A percentile compares a stretch with the other conserved stretches of the same genome.
phyloP scores from a whole-genome alignment of 1,140 invertebrate species.

The Drosophila equinoxialis region DNA sequence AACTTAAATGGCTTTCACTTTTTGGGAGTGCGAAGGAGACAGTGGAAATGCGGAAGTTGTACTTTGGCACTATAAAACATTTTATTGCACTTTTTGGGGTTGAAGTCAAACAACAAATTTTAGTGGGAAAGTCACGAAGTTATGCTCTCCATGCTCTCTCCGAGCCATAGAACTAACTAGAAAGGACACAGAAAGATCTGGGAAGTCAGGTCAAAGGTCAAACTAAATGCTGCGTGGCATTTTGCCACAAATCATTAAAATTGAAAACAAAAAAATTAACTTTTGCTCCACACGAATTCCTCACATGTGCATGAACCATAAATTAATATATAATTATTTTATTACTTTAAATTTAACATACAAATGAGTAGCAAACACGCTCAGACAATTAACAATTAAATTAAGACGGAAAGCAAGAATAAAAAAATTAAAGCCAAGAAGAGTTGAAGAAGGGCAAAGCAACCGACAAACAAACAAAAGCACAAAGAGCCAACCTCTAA shows the following conservation, averaged over 20 bases:
- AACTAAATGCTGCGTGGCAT: slow-evolving; percentile 9
- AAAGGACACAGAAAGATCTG: slow-evolving; percentile 16
- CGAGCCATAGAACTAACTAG: slow-evolving; percentile 59
- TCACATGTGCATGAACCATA: slow-evolving; percentile 51
- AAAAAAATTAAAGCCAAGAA: slow-evolving; percentile 33
- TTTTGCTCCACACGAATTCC: slow-evolving; percentile 1
- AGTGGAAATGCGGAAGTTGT: background rate
- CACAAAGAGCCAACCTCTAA: slow-evolving; percentile 22
- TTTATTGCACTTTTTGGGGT: slow-evolving; percentile 46
- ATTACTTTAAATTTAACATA: slow-evolving; percentile 68
- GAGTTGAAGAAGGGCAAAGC: slow-evolving; percentile 8
- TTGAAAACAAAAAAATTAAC: slow-evolving; percentile 1
- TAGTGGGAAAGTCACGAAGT: slow-evolving; percentile 61
- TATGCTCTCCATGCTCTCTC: slow-evolving; percentile 32
- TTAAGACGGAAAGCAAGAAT: slow-evolving; percentile 36
- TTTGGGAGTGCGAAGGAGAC: background rate
- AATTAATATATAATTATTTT: slow-evolving; percentile 80
- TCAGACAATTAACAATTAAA: slow-evolving; percentile 61
- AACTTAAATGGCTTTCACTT: slow-evolving; percentile 3
- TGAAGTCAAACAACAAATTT: slow-evolving; percentile 22
- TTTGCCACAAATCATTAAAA: slow-evolving; percentile 15
- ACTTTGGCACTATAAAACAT: slow-evolving; percentile 43
- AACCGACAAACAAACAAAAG: slow-evolving; percentile 35
- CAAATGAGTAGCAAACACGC: slow-evolving; percentile 71
- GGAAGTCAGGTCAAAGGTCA: slow-evolving; percentile 14